Evolutionary conservation across 2,797 vertebrate genomes (phyloP).

Genomic region (Tangara arthus): DNA sequence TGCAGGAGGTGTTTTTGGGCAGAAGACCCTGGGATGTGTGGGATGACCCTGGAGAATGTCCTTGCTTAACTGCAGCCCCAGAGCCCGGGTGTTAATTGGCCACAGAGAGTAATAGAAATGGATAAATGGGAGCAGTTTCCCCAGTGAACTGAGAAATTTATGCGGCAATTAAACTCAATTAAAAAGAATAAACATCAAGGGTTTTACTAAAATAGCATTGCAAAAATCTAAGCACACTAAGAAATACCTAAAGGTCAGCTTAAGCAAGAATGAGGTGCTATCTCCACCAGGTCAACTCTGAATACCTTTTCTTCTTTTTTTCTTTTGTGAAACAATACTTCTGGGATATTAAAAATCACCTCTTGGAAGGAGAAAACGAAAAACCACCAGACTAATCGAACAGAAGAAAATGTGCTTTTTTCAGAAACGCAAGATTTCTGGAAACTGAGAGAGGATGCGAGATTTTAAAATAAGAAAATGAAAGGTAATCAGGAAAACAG

Average conservation of each 20-base stretch:
- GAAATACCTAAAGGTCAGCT: background rate
- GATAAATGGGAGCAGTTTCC: background rate
- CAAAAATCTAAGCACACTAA: background rate
- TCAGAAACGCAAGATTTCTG: background rate
- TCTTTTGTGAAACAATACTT: background rate
- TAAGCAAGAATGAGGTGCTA: background rate
- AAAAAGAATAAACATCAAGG: conserved; percentile 20
- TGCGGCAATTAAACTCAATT: conserved; percentile 32
- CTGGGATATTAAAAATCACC: background rate
- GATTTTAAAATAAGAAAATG: background rate
- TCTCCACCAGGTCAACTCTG: background rate
- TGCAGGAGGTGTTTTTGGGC: background rate
- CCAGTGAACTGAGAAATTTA: background rate
- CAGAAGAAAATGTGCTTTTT: background rate
- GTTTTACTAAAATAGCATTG: background rate
- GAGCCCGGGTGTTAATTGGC: conserved; percentile 12
- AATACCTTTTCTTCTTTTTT: background rate
- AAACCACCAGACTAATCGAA: background rate
- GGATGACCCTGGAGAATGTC: background rate
- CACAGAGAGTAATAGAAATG: background rate
- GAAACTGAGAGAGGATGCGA: background rate
- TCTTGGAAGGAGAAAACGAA: background rate
- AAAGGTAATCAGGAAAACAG: background rate
- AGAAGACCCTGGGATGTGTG: background rate
- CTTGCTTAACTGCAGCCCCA: background rate